These are phyloP conservation scores for Elephas maximus DNA, from an alignment of 2,113 vertebrate genomes.

Conservation along the genomic window DNA sequence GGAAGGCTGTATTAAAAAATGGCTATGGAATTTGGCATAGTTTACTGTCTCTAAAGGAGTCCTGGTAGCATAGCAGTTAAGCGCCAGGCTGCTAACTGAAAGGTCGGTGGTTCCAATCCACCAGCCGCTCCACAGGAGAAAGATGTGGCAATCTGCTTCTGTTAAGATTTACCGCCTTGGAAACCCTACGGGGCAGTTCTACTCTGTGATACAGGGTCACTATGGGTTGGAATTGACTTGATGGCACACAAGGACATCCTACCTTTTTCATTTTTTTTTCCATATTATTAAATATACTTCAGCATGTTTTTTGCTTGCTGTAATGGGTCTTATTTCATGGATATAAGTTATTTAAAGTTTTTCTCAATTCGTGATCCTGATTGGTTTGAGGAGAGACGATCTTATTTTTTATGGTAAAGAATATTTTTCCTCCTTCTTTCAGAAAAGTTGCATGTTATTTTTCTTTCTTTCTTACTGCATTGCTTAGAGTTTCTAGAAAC, in stretches of 20 bases:
- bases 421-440: neutral
- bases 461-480: neutral
- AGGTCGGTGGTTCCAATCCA: too few species aligned
- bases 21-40: neutral
- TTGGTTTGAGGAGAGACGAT: neutral
- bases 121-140: too few species aligned
- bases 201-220: too few species aligned
- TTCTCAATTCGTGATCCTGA: neutral
- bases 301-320: neutral
- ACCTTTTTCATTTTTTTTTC: neutral
- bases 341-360: neutral
- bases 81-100: too few species aligned
- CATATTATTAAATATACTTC: neutral
- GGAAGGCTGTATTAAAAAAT: neutral
- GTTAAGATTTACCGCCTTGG: too few species aligned
- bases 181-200: too few species aligned
- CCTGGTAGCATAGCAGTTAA: too few species aligned
- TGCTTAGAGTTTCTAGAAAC: neutral
- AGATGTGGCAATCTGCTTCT: too few species aligned
- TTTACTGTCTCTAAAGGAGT: neutral
- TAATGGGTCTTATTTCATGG: neutral
- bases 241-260: neutral
- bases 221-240: too few species aligned
- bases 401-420: neutral
- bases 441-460: neutral